Conservation (phyloP, 1,140 invertebrate species). For the Bombus terrestris region DNA sequence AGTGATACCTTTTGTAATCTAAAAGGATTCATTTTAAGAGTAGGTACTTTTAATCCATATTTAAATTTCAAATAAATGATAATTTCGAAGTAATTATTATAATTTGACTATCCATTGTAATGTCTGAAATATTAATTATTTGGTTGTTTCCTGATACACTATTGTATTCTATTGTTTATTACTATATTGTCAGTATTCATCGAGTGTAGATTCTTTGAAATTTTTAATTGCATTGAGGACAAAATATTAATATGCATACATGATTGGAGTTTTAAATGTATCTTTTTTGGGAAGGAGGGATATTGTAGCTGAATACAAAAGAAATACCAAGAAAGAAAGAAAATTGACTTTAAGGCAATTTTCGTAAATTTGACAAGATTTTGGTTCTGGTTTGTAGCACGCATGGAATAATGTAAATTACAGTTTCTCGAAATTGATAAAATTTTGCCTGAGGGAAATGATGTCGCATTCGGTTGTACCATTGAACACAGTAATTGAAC, state of each 20-base stretch:
- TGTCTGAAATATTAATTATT: background rate
- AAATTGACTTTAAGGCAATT: background rate
- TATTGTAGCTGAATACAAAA: background rate
- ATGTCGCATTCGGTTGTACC: background rate
- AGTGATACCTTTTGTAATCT: too few species aligned
- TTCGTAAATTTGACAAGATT: background rate
- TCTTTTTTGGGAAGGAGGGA: background rate
- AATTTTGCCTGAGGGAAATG: background rate
- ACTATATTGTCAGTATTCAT: background rate
- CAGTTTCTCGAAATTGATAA: too few species aligned
- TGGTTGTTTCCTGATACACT: background rate
- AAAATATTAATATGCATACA: background rate
- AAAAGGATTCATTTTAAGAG: background rate
- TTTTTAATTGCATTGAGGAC: background rate
- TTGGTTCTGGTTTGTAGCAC: background rate
- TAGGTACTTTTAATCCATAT: background rate
- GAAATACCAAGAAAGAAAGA: background rate
- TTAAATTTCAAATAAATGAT: background rate
- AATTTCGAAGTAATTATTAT: background rate
- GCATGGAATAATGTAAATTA: background rate
- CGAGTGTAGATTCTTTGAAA: background rate
- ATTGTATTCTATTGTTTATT: background rate
- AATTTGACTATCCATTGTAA: background rate
- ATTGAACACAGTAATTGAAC: background rate
- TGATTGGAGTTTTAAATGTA: background rate